Evolutionary conservation across 2,888 invertebrate genomes (phyloP).

Genomic region (Bhutanitis thaidina): DNA sequence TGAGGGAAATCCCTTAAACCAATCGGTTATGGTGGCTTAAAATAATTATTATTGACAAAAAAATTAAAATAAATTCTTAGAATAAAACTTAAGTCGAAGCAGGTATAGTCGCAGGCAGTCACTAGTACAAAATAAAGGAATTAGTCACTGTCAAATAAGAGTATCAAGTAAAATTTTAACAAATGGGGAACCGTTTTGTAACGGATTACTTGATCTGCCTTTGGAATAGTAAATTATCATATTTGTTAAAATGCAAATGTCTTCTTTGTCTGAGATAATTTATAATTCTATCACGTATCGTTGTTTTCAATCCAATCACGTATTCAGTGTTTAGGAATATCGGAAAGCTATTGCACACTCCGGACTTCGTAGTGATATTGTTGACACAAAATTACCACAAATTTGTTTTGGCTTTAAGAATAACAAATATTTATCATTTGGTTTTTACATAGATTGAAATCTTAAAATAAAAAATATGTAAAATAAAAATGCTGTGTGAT

Average conservation of each 20-base stretch:
- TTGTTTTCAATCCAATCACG: slow-evolving; percentile 16
- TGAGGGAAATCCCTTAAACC: no score
- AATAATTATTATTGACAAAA: no score
- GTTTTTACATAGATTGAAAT: no score
- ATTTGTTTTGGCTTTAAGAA: not conserved
- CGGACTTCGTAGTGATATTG: slow-evolving; percentile 5
- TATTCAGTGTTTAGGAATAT: slow-evolving; percentile 14
- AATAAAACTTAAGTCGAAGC: no score
- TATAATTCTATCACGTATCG: slow-evolving; percentile 10
- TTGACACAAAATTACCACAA: slow-evolving; percentile 4
- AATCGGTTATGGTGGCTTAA: no score
- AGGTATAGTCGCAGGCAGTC: no score
- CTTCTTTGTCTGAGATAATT: slow-evolving; percentile 10
- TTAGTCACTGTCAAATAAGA: not conserved
- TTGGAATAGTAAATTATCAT: slow-evolving; percentile 14
- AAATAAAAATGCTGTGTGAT: no score
- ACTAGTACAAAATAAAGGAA: no score
- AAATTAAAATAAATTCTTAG: no score
- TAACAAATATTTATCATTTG: no score
- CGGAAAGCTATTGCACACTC: slow-evolving; percentile 15
- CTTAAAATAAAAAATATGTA: no score
- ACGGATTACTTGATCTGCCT: slow-evolving; percentile 10
- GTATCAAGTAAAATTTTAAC: not conserved
- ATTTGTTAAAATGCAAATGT: slow-evolving; percentile 14
- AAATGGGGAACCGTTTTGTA: slow-evolving; percentile 5